Percentiles rank a stretch among this genome's conserved stretches.
Evolutionary conservation across 1,140 invertebrate species (phyloP).

Genomic region (Drosophila bocki): DNA sequence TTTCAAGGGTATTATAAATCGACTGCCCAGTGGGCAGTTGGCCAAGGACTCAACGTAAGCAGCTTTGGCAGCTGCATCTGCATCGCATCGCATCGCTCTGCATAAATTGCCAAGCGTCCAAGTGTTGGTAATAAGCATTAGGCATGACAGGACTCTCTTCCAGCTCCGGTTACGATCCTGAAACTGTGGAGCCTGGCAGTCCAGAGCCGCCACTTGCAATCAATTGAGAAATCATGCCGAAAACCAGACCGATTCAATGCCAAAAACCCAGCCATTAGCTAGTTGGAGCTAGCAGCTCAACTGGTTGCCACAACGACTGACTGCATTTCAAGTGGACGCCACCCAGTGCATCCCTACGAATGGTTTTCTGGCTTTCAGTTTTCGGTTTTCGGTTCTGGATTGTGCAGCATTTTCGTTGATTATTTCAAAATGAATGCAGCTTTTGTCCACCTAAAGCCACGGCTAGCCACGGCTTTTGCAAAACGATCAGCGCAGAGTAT

Average conservation of each 20-base stretch:
- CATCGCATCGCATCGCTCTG: conserved; percentile 26
- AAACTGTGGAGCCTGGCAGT: neutral
- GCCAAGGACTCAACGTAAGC: conserved; percentile 43
- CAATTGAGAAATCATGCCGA: conserved; percentile 72
- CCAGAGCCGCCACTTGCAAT: conserved; percentile 40
- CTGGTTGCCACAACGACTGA: conserved; percentile 55
- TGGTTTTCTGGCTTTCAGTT: conserved; percentile 15
- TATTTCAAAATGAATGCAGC: conserved; percentile 36
- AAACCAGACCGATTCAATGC: conserved; percentile 51
- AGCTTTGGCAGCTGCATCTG: conserved; percentile 49
- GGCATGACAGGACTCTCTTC: conserved; percentile 36
- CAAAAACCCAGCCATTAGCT: conserved; percentile 42
- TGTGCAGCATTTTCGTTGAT: conserved; percentile 21
- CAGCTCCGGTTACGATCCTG: neutral
- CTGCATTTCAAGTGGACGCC: conserved; percentile 23
- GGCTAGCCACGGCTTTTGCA: neutral
- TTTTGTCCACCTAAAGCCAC: conserved; percentile 19
- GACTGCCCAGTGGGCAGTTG: conserved; percentile 44
- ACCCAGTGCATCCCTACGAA: neutral
- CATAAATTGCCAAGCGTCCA: conserved; percentile 69
- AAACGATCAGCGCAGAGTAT: conserved; percentile 21
- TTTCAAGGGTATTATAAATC: conserved; percentile 41
- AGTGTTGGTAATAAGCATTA: conserved; percentile 77
- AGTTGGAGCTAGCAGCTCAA: conserved; percentile 43
- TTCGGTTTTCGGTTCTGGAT: conserved; percentile 1